These are phyloP conservation scores for Popillia japonica DNA, from an alignment of 1,140 invertebrate species.

Conservation along the genomic window DNA sequence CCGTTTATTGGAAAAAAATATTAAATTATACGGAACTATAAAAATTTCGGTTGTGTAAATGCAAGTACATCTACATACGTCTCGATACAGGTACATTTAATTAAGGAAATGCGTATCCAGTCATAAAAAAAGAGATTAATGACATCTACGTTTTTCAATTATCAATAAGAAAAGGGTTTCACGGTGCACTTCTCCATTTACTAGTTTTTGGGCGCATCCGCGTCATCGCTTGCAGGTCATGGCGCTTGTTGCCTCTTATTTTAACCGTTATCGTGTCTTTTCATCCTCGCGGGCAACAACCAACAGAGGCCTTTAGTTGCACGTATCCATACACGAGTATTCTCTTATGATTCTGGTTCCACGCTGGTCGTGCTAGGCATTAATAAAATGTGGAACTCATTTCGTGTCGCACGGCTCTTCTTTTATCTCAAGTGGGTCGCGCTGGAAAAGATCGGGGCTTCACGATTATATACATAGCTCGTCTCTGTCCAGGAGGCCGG, in stretches of 20 bases:
- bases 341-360: neutral
- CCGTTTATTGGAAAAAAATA: too few species aligned
- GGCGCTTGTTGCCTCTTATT: neutral
- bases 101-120: too few species aligned
- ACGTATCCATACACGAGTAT: neutral
- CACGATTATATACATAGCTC: constrained; percentile 34
- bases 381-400: constrained; percentile 30
- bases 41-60: too few species aligned
- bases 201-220: neutral
- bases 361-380: neutral
- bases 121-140: neutral
- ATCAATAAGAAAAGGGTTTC: neutral
- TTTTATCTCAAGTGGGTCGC: constrained; percentile 34
- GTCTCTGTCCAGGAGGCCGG: constrained; percentile 20
- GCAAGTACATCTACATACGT: too few species aligned
- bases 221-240: neutral
- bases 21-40: too few species aligned
- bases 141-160: neutral
- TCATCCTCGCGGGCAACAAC: neutral
- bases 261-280: neutral
- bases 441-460: constrained; percentile 30
- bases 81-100: too few species aligned
- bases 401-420: constrained; percentile 25
- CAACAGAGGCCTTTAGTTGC: neutral
- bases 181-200: neutral